Evolutionary conservation across 2,113 vertebrate genomes (phyloP), one percentile per base, ranked within the genome.

Genomic region (Phoxinus phoxinus): DNA sequence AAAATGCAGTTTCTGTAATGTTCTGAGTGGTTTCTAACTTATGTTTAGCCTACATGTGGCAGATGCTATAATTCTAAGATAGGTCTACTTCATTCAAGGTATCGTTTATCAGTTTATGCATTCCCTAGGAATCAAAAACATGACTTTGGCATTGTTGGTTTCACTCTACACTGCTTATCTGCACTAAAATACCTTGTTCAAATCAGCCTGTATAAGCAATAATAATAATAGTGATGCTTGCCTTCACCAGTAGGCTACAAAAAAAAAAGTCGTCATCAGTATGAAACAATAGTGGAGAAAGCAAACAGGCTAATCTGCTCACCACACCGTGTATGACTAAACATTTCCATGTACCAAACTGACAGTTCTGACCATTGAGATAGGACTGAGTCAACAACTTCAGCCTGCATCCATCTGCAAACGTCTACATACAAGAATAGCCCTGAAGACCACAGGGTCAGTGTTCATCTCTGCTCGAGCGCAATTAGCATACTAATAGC

Each of bases 401-500:
- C 6, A 32, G 69, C 27, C 23, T 8, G 41, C 71, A 23, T 71
- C 35, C 67, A 41, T 71, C 67, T 72, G 21, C 35, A 41, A 41
- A 12, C 35, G 4, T 72, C 69, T 41, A 72, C 35, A 58, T 37
- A 35, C 48, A 56, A 48, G 53, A 78, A 59, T 58, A 32, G 58
- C 53, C 76, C 21, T 61, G 15, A 35, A 77, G 75, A 23, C 51
- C 23, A 17, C 23, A 6, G 41, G 83, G 78, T 81, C 76, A 48
- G 56, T 17, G 7, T 73, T 58, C 63, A 35, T 67, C 30, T 72
- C 44, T 59, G 75, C 79, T 46, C 15, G 30, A 37, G 27, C 2
- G 27, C 21, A 35, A 88, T 85, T 85, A 85, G 84, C 81, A 80
- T 84, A 59, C 80, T 75, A 84, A 78, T 67, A 44, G 27, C 12